Evolutionary conservation across 2,113 vertebrate genomes (phyloP).

Genomic region (Stictonetta naevosa): DNA sequence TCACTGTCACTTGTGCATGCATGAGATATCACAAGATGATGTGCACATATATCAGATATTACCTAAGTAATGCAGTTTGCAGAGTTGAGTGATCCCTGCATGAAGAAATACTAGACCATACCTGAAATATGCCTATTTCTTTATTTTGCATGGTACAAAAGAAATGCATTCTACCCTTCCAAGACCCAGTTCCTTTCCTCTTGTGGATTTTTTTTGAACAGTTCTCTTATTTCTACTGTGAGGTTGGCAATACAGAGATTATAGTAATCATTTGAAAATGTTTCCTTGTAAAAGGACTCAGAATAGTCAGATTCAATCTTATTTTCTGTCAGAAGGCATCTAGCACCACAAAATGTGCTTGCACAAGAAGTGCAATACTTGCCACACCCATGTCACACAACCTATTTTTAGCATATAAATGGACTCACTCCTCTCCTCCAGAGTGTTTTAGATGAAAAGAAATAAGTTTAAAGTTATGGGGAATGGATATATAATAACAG

Average conservation of each 20-base stretch:
- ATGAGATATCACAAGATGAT: background rate
- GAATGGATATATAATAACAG: background rate
- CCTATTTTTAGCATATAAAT: background rate
- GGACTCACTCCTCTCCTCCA: background rate
- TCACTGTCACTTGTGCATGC: background rate
- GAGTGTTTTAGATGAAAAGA: background rate
- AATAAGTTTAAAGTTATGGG: background rate
- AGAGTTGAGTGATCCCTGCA: background rate
- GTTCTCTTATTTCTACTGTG: background rate
- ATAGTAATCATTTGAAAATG: background rate
- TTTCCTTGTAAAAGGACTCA: background rate
- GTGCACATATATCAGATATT: background rate
- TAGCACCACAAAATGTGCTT: background rate
- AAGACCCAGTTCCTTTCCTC: background rate
- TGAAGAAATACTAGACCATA: background rate
- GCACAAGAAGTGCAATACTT: background rate
- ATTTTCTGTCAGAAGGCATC: background rate
- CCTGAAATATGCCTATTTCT: background rate
- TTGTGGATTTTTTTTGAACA: background rate
- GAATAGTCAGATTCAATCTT: background rate
- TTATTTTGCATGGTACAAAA: background rate
- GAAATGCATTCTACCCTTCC: background rate
- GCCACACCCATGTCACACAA: background rate
- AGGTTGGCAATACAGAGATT: background rate
- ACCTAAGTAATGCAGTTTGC: background rate